Conservation (phyloP, 2,113 vertebrate genomes). For the Toxotes chatareus region DNA sequence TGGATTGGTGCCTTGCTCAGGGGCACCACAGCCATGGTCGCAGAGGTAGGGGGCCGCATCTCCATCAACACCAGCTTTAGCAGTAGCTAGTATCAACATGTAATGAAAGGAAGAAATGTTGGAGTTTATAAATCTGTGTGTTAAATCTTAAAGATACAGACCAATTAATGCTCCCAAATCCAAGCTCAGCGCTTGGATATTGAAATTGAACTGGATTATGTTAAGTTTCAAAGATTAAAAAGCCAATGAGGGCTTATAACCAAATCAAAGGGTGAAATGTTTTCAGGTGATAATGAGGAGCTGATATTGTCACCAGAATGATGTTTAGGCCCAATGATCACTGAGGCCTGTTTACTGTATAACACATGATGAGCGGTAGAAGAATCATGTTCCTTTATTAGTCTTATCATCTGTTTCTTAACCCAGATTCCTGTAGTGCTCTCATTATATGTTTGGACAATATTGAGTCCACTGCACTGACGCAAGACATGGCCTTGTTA, state of each 20-base stretch:
- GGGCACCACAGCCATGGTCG: no score
- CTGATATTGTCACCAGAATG: not conserved
- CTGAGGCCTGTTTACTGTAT: not conserved
- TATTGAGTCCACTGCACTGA: constrained; percentile 55
- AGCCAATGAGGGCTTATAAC: not conserved
- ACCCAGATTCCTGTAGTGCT: constrained; percentile 44
- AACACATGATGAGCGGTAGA: constrained; percentile 1
- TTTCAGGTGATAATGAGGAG: not conserved
- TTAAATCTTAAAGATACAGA: not conserved
- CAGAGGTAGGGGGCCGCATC: no score
- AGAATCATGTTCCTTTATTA: not conserved
- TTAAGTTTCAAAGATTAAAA: not conserved
- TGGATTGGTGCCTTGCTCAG: no score
- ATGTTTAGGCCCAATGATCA: not conserved
- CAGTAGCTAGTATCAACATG: not conserved
- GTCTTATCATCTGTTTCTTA: constrained; percentile 26
- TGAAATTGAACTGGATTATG: not conserved
- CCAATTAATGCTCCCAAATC: constrained; percentile 2
- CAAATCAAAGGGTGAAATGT: not conserved
- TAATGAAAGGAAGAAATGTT: not conserved
- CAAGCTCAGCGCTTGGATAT: not conserved
- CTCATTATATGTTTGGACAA: constrained; percentile 46
- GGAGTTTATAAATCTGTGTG: no score
- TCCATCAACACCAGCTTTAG: not conserved
- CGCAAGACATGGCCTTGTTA: constrained; percentile 33